Evolutionary conservation across 1,140 invertebrate species (phyloP).

Genomic region (Telenomus remus): DNA sequence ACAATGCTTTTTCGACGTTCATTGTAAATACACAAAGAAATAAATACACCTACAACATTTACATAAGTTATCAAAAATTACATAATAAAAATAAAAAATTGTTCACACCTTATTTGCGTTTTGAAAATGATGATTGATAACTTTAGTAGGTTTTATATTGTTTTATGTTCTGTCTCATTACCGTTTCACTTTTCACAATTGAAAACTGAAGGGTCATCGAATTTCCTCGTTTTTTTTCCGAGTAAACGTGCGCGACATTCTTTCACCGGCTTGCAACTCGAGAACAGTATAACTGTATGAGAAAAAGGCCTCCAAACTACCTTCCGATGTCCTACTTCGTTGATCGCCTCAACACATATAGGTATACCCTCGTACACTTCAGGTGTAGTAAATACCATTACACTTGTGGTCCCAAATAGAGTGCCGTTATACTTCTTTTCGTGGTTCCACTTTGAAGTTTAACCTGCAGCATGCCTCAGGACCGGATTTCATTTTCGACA

Average conservation of each 20-base stretch:
- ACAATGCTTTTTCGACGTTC: too few relatives aligned
- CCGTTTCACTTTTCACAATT: not conserved
- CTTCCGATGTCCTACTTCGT: slow-evolving; percentile 54
- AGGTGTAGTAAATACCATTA: slow-evolving; percentile 57
- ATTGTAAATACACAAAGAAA: too few relatives aligned
- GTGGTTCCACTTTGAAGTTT: slow-evolving; percentile 40
- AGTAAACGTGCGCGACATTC: slow-evolving; percentile 44
- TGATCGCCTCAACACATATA: slow-evolving; percentile 47
- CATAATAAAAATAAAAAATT: too few relatives aligned
- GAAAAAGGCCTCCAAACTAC: slow-evolving; percentile 44
- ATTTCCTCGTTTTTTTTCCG: slow-evolving; percentile 10
- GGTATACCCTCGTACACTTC: slow-evolving; percentile 26
- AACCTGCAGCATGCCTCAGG: slow-evolving; percentile 21
- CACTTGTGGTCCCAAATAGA: slow-evolving; percentile 39
- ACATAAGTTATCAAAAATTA: too few relatives aligned
- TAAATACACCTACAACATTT: too few relatives aligned
- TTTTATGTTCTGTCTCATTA: too few relatives aligned
- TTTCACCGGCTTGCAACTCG: slow-evolving; percentile 22
- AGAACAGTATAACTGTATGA: slow-evolving; percentile 49
- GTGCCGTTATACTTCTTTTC: slow-evolving; percentile 58
- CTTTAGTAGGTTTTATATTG: too few relatives aligned
- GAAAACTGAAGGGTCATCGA: too few relatives aligned
- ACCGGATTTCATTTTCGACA: slow-evolving; percentile 48
- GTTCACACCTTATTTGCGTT: too few relatives aligned
- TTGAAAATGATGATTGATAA: too few relatives aligned